Percentiles rank a stretch among this genome's conserved stretches.
Evolutionary conservation across 2,113 vertebrate species (phyloP).

Genomic region (Equus przewalskii): DNA sequence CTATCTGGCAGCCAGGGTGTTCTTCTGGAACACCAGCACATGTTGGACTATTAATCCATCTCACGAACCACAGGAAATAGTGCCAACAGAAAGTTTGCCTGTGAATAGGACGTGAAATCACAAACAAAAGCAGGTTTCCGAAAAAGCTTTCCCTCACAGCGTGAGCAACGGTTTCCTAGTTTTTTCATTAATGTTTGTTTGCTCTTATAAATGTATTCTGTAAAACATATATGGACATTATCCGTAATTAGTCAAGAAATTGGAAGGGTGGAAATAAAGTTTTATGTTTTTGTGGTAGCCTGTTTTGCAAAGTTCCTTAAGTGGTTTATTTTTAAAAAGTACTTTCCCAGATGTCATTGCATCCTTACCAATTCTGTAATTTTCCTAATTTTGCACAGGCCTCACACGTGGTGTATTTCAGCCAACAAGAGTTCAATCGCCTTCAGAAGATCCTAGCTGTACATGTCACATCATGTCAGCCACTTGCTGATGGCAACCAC

Average conservation of each 20-base stretch:
- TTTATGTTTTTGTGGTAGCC: not conserved
- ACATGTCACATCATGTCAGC: not conserved
- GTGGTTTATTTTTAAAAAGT: conserved; percentile 1
- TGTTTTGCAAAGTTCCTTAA: conserved; percentile 37
- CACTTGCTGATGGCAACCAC: not conserved
- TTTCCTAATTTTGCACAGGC: conserved; percentile 28
- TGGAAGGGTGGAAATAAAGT: not conserved
- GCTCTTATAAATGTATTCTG: not conserved
- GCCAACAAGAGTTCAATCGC: not conserved
- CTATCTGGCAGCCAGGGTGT: not conserved
- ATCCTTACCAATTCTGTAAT: conserved; percentile 18
- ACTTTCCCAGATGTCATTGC: conserved; percentile 33
- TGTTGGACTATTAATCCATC: not conserved
- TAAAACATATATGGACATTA: not conserved
- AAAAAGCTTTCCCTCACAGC: not conserved
- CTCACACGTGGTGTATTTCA: not conserved
- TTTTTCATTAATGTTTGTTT: not conserved
- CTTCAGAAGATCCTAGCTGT: not conserved
- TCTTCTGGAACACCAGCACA: not conserved
- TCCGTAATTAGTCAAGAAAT: conserved; percentile 8
- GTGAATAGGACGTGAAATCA: not conserved
- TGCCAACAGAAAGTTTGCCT: not conserved
- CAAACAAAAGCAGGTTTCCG: not conserved
- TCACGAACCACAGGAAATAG: not conserved
- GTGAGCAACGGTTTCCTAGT: not conserved